Evolutionary conservation across 2,113 vertebrate species (phyloP).

Genomic region (Azemiops feae): DNA sequence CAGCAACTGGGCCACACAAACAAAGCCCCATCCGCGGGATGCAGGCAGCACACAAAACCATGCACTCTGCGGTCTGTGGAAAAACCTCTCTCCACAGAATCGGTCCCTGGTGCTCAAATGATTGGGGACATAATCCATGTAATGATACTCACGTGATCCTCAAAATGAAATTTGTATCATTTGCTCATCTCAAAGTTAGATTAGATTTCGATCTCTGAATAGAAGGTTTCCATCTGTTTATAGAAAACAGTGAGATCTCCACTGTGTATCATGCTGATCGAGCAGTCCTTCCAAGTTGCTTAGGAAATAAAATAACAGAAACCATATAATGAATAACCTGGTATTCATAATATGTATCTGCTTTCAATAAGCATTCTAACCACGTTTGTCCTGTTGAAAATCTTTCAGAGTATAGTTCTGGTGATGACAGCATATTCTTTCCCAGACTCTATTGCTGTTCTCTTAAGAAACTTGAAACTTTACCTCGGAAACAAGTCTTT

Average conservation of each 20-base stretch:
- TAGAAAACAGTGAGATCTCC: background rate
- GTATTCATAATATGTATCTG: background rate
- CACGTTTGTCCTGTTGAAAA: background rate
- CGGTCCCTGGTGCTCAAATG: no score
- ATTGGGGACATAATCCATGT: background rate
- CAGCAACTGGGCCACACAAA: no score
- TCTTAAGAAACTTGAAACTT: background rate
- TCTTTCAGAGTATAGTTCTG: background rate
- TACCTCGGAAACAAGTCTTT: background rate
- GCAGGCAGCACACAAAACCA: no score
- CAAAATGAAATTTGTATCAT: background rate
- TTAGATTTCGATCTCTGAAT: background rate
- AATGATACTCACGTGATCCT: background rate
- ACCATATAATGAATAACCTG: background rate
- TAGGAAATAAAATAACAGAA: background rate
- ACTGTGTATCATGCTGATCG: background rate
- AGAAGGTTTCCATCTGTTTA: background rate
- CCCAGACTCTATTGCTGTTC: background rate
- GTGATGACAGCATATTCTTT: conserved; percentile 4
- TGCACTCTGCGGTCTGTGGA: no score
- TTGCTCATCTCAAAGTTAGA: background rate
- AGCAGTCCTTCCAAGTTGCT: background rate
- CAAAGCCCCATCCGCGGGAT: no score
- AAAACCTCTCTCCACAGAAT: no score
- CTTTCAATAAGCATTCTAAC: background rate